Evolutionary conservation across 2,113 vertebrate species (phyloP).

Genomic region (Notechis scutatus): DNA sequence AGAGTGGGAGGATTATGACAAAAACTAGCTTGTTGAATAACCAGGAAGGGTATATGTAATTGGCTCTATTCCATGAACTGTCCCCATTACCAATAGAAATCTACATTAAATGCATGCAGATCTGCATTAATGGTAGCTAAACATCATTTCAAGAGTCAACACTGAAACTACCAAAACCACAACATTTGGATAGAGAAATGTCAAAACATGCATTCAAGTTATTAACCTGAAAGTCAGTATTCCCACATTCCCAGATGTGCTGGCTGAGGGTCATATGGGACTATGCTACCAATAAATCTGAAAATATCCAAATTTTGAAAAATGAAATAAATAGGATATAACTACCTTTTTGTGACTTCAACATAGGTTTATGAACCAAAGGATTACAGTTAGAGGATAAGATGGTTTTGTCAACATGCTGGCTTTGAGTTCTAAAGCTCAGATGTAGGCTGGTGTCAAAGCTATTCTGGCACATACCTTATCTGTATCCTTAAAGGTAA

Average conservation of each 20-base stretch:
- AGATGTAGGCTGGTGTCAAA: background rate
- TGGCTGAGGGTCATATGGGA: background rate
- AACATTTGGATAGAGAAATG: background rate
- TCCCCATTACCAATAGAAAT: background rate
- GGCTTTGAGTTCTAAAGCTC: slow-evolving; percentile 1
- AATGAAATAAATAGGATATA: background rate
- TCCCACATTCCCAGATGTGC: background rate
- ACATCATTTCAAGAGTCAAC: background rate
- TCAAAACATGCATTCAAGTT: background rate
- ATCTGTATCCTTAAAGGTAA: slow-evolving; percentile 48
- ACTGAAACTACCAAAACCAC: background rate
- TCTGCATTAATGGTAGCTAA: background rate
- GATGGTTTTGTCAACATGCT: fast-evolving
- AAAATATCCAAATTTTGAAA: background rate
- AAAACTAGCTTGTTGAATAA: background rate
- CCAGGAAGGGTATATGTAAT: background rate
- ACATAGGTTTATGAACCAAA: fast-evolving
- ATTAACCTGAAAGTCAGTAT: background rate
- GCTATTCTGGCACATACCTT: background rate
- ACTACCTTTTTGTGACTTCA: fast-evolving
- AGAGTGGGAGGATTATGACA: background rate
- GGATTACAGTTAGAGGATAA: fast-evolving
- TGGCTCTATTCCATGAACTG: background rate
- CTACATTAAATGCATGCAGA: background rate
- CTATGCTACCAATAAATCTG: background rate